Percentiles rank a stretch among this genome's conserved stretches.
These are phyloP conservation scores for Smutsia temminckii DNA, from an alignment of 2,797 vertebrate species.

Conservation along the genomic window DNA sequence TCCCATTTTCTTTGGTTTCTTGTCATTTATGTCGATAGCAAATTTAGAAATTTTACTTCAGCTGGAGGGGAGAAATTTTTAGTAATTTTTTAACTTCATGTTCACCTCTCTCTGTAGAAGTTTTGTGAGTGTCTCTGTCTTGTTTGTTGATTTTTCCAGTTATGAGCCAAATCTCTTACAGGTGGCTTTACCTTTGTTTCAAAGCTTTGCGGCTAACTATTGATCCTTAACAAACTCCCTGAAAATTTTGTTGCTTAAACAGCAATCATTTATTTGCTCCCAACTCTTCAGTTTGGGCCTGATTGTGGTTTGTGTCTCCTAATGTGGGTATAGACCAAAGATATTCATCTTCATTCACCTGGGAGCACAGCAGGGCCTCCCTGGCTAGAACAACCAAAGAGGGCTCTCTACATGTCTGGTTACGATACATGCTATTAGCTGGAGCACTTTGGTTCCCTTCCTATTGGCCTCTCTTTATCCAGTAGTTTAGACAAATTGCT, in stretches of 20 bases:
- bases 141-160: background rate
- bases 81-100: background rate
- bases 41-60: constrained; percentile 13
- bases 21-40: background rate
- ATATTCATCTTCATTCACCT: background rate
- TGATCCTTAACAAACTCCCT: background rate
- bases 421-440: too few relatives aligned
- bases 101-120: background rate
- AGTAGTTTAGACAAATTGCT: background rate
- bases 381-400: background rate
- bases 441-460: background rate
- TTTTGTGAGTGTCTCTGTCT: background rate
- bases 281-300: background rate
- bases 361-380: background rate
- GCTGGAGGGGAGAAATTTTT: background rate
- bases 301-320: background rate
- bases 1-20: background rate
- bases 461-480: background rate
- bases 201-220: background rate
- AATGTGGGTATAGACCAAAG: rapidly evolving
- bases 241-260: background rate
- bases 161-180: background rate
- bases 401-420: background rate
- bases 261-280: background rate
- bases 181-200: background rate